A percentile compares a stretch with the other conserved stretches of the same genome.
These are phyloP conservation scores for Caloenas nicobarica DNA, from an alignment of 2,113 vertebrate genomes.

Conservation along the genomic window DNA sequence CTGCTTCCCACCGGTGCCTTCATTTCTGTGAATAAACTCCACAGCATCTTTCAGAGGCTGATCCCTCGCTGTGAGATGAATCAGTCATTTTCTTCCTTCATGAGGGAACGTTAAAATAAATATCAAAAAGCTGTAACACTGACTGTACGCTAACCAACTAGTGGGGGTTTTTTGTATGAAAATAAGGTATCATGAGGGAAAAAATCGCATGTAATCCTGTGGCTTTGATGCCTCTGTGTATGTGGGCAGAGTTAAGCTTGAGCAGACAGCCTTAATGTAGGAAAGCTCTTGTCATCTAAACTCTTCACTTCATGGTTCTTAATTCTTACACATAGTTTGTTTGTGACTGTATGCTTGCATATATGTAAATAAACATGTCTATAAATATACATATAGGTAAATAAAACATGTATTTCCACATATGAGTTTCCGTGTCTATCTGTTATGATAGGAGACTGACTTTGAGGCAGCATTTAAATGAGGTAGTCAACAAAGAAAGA, in stretches of 20 bases:
- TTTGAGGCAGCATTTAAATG: constrained; percentile 56
- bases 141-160: background rate
- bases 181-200: background rate
- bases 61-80: background rate
- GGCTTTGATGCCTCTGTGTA: background rate
- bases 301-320: background rate
- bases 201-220: background rate
- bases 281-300: background rate
- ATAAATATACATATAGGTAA: constrained; percentile 33
- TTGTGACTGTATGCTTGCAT: background rate
- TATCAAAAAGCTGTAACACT: background rate
- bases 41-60: background rate
- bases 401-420: constrained; percentile 55
- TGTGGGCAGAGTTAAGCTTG: background rate
- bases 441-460: constrained; percentile 57
- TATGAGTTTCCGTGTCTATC: constrained; percentile 41
- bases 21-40: background rate
- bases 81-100: constrained; percentile 1
- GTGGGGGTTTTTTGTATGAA: background rate
- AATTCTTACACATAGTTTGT: background rate
- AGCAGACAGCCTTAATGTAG: background rate
- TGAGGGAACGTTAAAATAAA: constrained; percentile 9
- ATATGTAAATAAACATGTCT: constrained; percentile 23
- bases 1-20: background rate
- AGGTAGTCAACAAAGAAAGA: constrained; percentile 57